A percentile compares a stretch with the other conserved stretches of the same genome.
phyloP scores from a whole-genome alignment of 53 echinoderm and acorn worm genomes.

The Actinopyga echinites region DNA sequence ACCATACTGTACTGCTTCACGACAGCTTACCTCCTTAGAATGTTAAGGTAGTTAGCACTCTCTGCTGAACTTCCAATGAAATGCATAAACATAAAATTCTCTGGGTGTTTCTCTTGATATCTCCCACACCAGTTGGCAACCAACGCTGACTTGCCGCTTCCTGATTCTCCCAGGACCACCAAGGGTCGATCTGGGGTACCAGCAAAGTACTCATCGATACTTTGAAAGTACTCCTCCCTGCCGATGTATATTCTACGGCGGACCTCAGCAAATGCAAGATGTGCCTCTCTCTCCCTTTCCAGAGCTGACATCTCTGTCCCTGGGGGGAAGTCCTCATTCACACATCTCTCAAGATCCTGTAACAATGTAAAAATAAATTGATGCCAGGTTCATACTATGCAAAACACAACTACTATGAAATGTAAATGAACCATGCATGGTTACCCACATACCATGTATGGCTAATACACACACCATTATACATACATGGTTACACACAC shows the following conservation, averaged over 20 bases:
- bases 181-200: constrained; percentile 51
- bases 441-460: no score
- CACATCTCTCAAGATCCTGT: constrained; percentile 73
- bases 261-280: constrained; percentile 87
- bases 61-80: constrained; percentile 91
- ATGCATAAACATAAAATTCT: constrained; percentile 77
- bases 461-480: no score
- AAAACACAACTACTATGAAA: neutral
- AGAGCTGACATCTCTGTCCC: constrained; percentile 77
- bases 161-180: constrained; percentile 83
- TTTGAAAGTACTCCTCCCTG: constrained; percentile 66
- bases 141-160: constrained; percentile 88
- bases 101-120: constrained; percentile 73
- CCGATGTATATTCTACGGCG: constrained; percentile 86
- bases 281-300: constrained; percentile 79
- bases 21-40: constrained; percentile 68
- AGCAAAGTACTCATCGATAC: constrained; percentile 62
- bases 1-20: neutral
- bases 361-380: no score
- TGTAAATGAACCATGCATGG: neutral
- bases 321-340: constrained; percentile 82
- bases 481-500: no score
- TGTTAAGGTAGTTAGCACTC: constrained; percentile 79
- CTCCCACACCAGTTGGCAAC: constrained; percentile 85
- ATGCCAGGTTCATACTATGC: neutral